Evolutionary conservation across 2,113 vertebrate species (phyloP).

Genomic region (Tamias sibiricus): DNA sequence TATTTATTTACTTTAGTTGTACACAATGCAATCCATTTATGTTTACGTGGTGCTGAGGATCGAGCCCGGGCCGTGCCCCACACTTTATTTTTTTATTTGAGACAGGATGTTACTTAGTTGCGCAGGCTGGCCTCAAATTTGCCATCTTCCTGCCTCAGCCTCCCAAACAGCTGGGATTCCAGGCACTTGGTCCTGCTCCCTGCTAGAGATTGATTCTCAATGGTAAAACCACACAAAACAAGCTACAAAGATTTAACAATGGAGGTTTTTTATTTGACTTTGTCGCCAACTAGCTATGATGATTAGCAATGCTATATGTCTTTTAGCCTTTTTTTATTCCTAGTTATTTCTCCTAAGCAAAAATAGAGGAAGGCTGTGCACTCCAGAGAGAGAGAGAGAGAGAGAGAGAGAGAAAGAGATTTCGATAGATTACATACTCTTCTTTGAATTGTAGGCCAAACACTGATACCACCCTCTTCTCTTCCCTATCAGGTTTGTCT

Average conservation of each 20-base stretch:
- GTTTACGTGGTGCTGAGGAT: too few species aligned
- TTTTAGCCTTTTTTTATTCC: conserved; percentile 4
- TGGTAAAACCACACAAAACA: conserved; percentile 12
- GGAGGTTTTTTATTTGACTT: not conserved
- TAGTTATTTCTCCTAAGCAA: conserved; percentile 11
- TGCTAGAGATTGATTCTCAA: not conserved
- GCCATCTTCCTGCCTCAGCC: too few species aligned
- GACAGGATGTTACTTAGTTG: too few species aligned
- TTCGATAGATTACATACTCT: not conserved
- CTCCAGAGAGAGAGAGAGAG: not conserved
- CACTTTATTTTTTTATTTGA: not conserved
- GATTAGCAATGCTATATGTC: not conserved
- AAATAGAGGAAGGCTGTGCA: not conserved
- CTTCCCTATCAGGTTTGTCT: not conserved
- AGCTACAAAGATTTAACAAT: conserved; percentile 3
- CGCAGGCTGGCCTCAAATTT: too few species aligned
- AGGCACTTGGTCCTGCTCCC: too few species aligned
- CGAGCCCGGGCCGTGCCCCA: too few species aligned
- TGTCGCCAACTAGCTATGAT: not conserved
- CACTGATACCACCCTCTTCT: not conserved
- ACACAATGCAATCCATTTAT: too few species aligned
- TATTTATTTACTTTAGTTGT: too few species aligned
- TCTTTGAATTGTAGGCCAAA: not conserved
- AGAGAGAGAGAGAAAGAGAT: not conserved
- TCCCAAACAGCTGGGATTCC: too few species aligned